These are phyloP conservation scores for Halcyon smyrnensis DNA, from an alignment of 2,797 vertebrate genomes.

Conservation along the genomic window DNA sequence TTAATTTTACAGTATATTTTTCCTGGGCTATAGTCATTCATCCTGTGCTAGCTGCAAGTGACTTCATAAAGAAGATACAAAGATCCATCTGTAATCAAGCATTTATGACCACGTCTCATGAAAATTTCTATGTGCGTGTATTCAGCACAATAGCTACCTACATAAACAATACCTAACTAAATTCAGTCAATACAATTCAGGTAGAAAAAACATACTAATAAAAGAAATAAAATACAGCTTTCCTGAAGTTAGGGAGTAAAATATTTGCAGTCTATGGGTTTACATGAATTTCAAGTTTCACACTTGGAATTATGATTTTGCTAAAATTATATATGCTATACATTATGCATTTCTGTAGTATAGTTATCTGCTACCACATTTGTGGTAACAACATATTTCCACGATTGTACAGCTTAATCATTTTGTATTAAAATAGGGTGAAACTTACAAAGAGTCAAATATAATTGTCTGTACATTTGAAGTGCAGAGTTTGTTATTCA, in stretches of 20 bases:
- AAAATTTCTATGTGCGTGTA: background rate
- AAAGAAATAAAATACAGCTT: background rate
- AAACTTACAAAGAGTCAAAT: background rate
- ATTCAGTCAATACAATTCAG: background rate
- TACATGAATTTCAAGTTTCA: background rate
- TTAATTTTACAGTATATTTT: background rate
- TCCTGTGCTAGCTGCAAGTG: background rate
- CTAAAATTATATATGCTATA: background rate
- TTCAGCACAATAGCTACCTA: background rate
- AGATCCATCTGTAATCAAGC: accelerated
- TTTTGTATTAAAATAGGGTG: background rate
- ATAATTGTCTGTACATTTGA: background rate
- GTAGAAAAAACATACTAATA: background rate
- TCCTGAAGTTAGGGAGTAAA: background rate
- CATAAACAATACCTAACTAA: background rate
- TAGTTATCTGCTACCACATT: background rate
- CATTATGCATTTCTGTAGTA: background rate
- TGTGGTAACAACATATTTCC: background rate
- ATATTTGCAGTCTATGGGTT: background rate
- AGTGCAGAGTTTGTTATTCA: background rate
- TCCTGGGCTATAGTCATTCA: accelerated
- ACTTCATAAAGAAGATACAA: background rate
- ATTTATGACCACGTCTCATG: background rate
- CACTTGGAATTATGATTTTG: background rate
- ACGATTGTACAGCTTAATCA: background rate